A percentile compares a stretch with the other conserved stretches of the same genome.
phyloP scores from a whole-genome alignment of 2,888 invertebrate genomes.

The Rhagophthalmus giganteus region DNA sequence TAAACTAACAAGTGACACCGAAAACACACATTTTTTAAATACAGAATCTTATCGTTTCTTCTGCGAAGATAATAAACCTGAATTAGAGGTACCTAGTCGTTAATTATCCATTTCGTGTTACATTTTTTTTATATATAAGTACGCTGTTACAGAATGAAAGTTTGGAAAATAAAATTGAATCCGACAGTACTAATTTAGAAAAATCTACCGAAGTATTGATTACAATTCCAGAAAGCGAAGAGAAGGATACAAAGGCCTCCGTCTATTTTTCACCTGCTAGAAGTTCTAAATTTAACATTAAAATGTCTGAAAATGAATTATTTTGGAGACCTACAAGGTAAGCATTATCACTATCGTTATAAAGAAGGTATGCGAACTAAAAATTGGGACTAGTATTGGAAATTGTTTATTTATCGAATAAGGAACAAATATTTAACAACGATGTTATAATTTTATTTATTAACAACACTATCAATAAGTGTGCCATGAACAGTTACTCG shows the following conservation, averaged over 20 bases:
- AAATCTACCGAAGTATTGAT: constrained; percentile 26
- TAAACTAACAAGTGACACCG: constrained; percentile 23
- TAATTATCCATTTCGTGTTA: no score
- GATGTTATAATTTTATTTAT: no score
- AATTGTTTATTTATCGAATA: no score
- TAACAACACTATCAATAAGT: no score
- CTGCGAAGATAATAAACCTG: constrained; percentile 20
- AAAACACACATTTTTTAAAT: constrained; percentile 30
- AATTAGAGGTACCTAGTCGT: not conserved
- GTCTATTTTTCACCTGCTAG: constrained; percentile 2
- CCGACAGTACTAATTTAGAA: not conserved
- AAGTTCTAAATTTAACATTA: constrained; percentile 11
- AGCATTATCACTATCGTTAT: no score
- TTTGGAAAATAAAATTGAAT: not conserved
- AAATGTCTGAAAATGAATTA: constrained; percentile 19
- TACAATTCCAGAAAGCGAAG: constrained; percentile 5
- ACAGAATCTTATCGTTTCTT: constrained; percentile 35
- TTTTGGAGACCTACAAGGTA: constrained; percentile 30
- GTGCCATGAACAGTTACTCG: no score
- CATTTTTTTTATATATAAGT: not conserved
- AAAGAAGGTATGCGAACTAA: no score
- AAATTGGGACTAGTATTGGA: no score
- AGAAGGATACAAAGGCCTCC: not conserved
- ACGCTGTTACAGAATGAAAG: not conserved
- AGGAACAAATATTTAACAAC: no score